Percentiles rank a stretch among this genome's conserved stretches.
Conservation (phyloP, 2,113 vertebrate species). For the Gracilinanus agilis region DNA sequence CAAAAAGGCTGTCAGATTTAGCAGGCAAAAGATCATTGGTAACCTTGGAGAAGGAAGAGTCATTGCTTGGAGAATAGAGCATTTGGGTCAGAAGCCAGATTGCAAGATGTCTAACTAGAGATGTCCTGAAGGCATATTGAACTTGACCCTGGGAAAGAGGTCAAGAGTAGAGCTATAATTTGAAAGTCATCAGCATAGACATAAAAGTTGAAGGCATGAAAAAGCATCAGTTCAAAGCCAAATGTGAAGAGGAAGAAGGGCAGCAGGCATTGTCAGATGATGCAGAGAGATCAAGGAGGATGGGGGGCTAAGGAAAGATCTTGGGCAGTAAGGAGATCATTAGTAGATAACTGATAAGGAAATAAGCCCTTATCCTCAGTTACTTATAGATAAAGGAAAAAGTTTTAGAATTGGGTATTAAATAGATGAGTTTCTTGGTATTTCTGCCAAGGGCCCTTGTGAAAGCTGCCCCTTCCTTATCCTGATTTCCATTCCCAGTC, state of each 20-base stretch:
- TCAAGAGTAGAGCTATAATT: background rate
- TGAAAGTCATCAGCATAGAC: conserved; percentile 1
- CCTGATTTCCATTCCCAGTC: conserved; percentile 15
- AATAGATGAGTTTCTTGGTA: background rate
- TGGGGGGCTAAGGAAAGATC: background rate
- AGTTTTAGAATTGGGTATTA: background rate
- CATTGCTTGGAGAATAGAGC: background rate
- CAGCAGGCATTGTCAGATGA: background rate
- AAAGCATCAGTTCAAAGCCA: background rate
- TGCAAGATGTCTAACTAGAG: background rate
- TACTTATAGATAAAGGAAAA: background rate
- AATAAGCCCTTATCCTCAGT: background rate
- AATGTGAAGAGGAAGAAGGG: background rate
- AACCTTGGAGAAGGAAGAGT: background rate
- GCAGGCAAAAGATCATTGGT: background rate
- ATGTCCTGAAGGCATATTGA: background rate
- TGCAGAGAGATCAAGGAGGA: background rate
- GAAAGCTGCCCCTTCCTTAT: background rate
- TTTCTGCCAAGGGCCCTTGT: conserved; percentile 17
- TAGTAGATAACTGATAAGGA: background rate
- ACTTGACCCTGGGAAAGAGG: background rate
- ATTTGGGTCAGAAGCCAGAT: background rate
- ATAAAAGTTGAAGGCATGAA: background rate
- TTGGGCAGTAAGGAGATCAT: background rate
- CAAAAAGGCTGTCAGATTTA: background rate